These are phyloP conservation scores for Coecobrya sp. DNA, from an alignment of 2,888 invertebrate genomes.

Conservation along the genomic window DNA sequence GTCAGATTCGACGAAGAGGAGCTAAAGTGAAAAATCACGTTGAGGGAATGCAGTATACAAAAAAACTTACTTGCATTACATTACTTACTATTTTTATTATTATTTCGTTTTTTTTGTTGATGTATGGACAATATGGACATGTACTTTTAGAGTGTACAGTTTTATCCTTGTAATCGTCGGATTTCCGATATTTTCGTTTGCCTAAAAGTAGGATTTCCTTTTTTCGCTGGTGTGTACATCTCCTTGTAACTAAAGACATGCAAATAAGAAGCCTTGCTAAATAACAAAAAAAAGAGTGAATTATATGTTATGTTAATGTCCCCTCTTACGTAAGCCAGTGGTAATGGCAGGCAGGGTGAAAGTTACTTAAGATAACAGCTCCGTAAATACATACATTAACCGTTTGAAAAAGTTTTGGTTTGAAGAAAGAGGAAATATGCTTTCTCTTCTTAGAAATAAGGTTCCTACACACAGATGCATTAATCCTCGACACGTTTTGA, in stretches of 20 bases:
- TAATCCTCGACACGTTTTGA: no score
- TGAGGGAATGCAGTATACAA: no score
- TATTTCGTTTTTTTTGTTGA: neutral
- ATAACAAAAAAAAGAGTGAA: neutral
- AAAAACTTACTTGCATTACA: no score
- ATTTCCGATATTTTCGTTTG: constrained; percentile 2
- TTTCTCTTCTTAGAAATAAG: no score
- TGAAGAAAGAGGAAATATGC: no score
- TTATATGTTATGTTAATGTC: neutral
- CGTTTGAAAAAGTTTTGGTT: no score
- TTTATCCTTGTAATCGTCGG: constrained; percentile 14
- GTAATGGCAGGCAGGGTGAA: no score
- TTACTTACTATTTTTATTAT: neutral
- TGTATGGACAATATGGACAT: neutral
- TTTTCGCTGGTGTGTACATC: neutral
- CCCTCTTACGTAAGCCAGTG: neutral
- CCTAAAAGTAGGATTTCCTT: neutral
- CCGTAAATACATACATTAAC: no score
- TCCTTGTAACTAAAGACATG: neutral
- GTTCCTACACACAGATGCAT: no score
- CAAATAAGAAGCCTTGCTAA: neutral
- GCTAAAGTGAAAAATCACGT: no score
- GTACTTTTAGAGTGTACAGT: neutral
- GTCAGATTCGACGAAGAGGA: no score
- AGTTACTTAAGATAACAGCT: no score